Conservation (phyloP, 1,140 invertebrate genomes). For the Camponotus vicinus region DNA sequence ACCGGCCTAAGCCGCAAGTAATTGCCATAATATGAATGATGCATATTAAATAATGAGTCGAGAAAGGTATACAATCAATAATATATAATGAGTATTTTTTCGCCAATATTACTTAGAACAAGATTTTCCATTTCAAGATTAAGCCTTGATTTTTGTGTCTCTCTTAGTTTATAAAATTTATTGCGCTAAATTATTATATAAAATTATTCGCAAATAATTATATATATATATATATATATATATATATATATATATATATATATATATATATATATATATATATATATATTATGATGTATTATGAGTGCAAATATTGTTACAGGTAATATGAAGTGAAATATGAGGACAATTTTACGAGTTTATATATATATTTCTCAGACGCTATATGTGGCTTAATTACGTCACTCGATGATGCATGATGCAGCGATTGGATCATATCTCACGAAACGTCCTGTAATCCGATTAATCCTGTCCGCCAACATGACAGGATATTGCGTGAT, state of each 20-base stretch:
- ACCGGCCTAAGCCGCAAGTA: neutral
- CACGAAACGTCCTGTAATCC: slow-evolving; percentile 67
- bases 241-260: too few species aligned
- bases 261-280: too few species aligned
- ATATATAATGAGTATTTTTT: neutral
- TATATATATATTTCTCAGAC: slow-evolving; percentile 54
- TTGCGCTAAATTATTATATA: neutral
- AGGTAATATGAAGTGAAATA: neutral
- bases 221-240: too few species aligned
- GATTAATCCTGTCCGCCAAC: slow-evolving; percentile 60
- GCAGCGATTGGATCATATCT: slow-evolving; percentile 74
- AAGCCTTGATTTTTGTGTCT: neutral
- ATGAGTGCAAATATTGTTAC: neutral
- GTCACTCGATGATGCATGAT: slow-evolving; percentile 73
- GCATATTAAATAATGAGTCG: neutral
- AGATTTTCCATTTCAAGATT: neutral
- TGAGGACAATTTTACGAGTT: slow-evolving; percentile 40
- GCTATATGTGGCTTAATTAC: slow-evolving; percentile 66
- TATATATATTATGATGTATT: neutral
- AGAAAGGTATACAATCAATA: neutral
- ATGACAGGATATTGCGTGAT: slow-evolving; percentile 49
- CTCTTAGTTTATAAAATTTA: neutral
- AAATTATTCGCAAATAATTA: neutral
- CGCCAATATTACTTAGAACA: neutral
- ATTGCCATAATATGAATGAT: neutral